phyloP scores from a whole-genome alignment of 30 jellyfish, hydroid and myxozoan genomes.

The Cassiopea andromeda region DNA sequence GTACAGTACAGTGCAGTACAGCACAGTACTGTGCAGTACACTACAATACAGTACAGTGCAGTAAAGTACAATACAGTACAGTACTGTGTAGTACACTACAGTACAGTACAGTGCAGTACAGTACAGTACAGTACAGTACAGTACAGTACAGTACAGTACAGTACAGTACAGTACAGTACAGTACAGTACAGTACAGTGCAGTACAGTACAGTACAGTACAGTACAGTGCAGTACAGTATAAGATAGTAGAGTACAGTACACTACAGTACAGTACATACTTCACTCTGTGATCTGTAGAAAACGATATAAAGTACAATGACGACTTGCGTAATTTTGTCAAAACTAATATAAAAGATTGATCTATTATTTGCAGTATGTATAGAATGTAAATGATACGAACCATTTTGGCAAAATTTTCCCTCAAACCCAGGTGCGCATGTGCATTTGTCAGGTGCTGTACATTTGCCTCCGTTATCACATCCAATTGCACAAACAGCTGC shows the following conservation, averaged over 20 bases:
- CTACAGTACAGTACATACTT: too few relatives aligned
- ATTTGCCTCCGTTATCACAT: conserved; percentile 67
- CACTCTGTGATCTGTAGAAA: too few relatives aligned
- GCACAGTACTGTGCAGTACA: too few relatives aligned
- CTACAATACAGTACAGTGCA: neutral
- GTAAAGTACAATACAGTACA: neutral
- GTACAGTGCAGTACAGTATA: neutral
- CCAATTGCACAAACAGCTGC: conserved; percentile 69
- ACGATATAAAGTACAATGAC: too few relatives aligned
- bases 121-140: neutral
- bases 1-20: neutral
- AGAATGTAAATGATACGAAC: conserved; percentile 24
- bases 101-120: neutral
- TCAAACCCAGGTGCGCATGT: conserved; percentile 55
- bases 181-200: neutral
- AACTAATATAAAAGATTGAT: neutral
- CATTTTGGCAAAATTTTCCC: conserved; percentile 68
- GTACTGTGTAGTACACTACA: neutral
- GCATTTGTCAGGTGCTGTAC: conserved; percentile 67
- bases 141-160: neutral
- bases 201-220: neutral
- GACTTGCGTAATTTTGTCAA: too few relatives aligned
- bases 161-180: neutral
- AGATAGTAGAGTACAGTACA: neutral
- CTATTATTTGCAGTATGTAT: neutral